Evolutionary conservation across 1,140 invertebrate genomes (phyloP).

Genomic region (Drosophila prosaltans): DNA sequence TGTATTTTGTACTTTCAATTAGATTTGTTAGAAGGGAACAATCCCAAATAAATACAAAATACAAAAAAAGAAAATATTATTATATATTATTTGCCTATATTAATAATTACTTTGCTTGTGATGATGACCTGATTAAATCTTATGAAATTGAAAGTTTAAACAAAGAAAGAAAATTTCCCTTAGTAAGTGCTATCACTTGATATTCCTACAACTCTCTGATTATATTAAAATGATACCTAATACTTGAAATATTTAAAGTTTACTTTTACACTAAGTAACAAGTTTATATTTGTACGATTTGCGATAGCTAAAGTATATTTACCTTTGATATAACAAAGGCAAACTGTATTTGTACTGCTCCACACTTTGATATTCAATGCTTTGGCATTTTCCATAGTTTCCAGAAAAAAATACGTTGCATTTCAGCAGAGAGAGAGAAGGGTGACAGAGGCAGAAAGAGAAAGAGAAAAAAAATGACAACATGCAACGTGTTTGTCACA

Average conservation of each 20-base stretch:
- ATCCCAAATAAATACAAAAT: too few species aligned
- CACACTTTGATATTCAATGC: constrained; percentile 5
- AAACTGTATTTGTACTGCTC: neutral
- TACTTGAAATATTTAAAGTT: constrained; percentile 19
- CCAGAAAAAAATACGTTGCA: constrained; percentile 6
- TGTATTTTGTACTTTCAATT: too few species aligned
- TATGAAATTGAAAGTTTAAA: too few species aligned
- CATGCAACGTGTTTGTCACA: constrained; percentile 54
- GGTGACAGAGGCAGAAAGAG: neutral
- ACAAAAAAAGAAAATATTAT: too few species aligned
- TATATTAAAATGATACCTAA: constrained; percentile 15
- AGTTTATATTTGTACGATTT: constrained; percentile 9
- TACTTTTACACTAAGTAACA: neutral
- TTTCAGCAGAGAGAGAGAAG: neutral
- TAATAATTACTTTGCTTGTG: too few species aligned
- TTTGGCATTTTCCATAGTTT: constrained; percentile 2
- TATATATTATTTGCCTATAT: too few species aligned
- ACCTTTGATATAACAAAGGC: neutral
- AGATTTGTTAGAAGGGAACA: too few species aligned
- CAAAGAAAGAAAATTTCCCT: too few species aligned
- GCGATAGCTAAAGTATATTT: neutral
- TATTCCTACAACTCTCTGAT: neutral
- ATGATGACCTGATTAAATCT: too few species aligned
- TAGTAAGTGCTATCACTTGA: too few species aligned
- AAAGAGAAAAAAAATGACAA: constrained; percentile 17